Percentiles rank a stretch among this genome's conserved stretches.
Evolutionary conservation across 37 sponge, comb jelly and placozoan genomes (phyloP).

Genomic region (Axinella damicornis): DNA sequence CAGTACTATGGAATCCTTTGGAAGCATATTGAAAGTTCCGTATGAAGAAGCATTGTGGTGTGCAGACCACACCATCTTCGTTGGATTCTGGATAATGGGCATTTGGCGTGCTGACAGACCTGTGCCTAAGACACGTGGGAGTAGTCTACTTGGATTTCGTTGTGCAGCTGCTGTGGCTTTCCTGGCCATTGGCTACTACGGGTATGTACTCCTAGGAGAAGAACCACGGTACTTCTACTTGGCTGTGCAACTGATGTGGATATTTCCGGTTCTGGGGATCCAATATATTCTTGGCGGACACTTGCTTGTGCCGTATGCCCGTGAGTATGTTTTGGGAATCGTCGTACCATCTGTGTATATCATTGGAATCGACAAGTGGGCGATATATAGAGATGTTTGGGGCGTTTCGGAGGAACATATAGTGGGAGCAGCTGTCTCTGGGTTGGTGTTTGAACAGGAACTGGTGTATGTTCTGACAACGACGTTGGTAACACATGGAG

Average conservation of each 20-base stretch:
- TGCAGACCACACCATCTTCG: not conserved
- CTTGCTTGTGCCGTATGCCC: no score
- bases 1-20: not conserved
- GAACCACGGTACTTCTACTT: no score
- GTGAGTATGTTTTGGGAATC: no score
- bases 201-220: no score
- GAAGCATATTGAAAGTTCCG: not conserved
- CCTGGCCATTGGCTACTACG: no score
- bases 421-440: not conserved
- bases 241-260: no score
- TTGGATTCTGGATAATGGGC: not conserved
- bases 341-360: not conserved
- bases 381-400: not conserved
- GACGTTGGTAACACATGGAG: not conserved
- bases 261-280: no score
- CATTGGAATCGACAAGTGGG: not conserved
- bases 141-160: no score
- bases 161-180: no score
- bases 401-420: not conserved
- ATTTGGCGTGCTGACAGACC: not conserved
- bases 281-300: no score
- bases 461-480: not conserved
- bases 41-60: not conserved
- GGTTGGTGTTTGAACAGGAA: not conserved
- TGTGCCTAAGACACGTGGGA: no score